Base-by-base conservation (phyloP, 2,888 invertebrate species). In the Tetragonula carbonaria region DNA sequence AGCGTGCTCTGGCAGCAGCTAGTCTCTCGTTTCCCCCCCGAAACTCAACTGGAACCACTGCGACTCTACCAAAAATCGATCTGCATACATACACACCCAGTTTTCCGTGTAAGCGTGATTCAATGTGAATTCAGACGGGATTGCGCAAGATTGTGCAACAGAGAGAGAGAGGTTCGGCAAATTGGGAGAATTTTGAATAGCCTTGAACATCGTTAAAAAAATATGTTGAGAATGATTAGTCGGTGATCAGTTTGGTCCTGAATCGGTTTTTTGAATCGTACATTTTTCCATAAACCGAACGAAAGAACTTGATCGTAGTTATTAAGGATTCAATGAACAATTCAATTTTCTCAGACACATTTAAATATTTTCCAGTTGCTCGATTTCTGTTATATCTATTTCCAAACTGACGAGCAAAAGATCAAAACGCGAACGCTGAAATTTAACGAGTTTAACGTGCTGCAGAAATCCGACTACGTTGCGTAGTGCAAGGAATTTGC, bases 61-160 rank as follows among this genome's bases (percentile, higher is more conserved):
- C 18, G n/a, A 57, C 63, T 45, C 16, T 33, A 28, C 80, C 74
- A 74, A 82, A 82, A 82, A 82, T 82, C 82, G 81, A 82, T 82
- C 67, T 67, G 11, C 65, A 45, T 38, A 21, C 28, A 53, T 38
- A 75, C 23, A 59, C n/a, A 38, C 11, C 2, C 21, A 23, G 18
- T 28, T n/a, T 1, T 50, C 18, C 6, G 16, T 38, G 33, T 65
- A 14, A 18, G 21, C 14, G 59, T n/a, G 23, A 62, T 23, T 67
- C 63, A 70, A 38, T 16, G 71, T 65, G 55, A 21, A 21, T 8
- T 11, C 45, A 0, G 45, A 11, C 8, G 45, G 77, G 74, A 68
- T 85, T 85, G 80, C 84, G 51, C 55, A 80, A 71, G 67, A 80
- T 85, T 80, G 84, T 73, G 84, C 80, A 84, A 85, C 67, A 71